Evolutionary conservation across 2,888 invertebrate genomes (phyloP).

Genomic region (Cryptosula pallasiana): DNA sequence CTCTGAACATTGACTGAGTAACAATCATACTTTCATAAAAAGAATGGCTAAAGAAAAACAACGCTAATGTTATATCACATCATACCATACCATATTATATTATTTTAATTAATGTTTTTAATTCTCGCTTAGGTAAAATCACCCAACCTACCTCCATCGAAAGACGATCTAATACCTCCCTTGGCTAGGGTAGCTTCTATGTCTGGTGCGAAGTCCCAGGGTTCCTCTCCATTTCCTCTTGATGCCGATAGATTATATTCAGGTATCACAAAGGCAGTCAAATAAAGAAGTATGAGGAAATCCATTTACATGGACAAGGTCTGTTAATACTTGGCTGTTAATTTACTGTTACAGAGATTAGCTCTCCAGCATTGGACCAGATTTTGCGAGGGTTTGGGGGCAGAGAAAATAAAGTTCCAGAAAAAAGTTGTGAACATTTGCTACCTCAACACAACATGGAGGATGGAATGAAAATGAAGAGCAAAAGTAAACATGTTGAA

Average conservation of each 20-base stretch:
- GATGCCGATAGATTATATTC: constrained; percentile 15
- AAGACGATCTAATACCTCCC: background rate
- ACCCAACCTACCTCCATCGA: constrained; percentile 1
- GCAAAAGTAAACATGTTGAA: background rate
- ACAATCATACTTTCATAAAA: no score
- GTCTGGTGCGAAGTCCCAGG: background rate
- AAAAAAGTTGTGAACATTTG: constrained; percentile 1
- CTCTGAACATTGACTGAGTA: no score
- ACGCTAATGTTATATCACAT: no score
- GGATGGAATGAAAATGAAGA: constrained; percentile 7
- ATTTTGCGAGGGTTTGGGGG: constrained; percentile 9
- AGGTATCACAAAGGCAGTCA: no score
- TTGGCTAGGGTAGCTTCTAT: constrained; percentile 1
- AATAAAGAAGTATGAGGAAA: no score
- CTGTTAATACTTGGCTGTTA: no score
- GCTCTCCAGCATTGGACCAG: constrained; percentile 20
- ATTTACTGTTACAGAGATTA: background rate
- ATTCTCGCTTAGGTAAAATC: constrained; percentile 21
- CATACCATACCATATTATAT: no score
- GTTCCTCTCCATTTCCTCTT: constrained; percentile 6
- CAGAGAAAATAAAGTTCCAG: constrained; percentile 16
- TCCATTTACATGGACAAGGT: no score
- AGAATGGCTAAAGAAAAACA: no score
- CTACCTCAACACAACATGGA: constrained; percentile 20
- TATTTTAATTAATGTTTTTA: no score